These are phyloP conservation scores for Cyprinus carpio DNA, from an alignment of 2,113 vertebrate genomes.

Conservation along the genomic window DNA sequence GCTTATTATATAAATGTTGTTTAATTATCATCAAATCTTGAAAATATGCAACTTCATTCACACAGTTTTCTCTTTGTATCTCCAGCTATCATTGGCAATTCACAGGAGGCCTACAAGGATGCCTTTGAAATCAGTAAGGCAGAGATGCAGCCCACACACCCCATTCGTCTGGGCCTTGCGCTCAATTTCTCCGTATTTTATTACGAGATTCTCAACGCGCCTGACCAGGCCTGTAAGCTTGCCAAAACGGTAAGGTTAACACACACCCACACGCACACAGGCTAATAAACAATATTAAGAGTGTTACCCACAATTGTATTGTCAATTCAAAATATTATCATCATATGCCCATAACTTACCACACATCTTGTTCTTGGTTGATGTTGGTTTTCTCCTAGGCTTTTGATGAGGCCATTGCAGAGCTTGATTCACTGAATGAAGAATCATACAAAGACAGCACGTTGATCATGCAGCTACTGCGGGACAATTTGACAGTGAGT, in stretches of 20 bases:
- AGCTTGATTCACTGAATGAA: conserved; percentile 87
- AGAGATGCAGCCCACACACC: conserved; percentile 92
- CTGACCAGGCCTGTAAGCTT: conserved; percentile 87
- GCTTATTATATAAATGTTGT: not conserved
- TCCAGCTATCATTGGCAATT: conserved; percentile 82
- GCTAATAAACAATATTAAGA: not conserved
- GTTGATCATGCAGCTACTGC: conserved; percentile 99
- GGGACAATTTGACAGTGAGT: conserved; percentile 92
- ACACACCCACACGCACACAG: not conserved
- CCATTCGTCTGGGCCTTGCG: conserved; percentile 94
- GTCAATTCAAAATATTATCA: not conserved
- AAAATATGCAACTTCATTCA: not conserved
- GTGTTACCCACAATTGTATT: not conserved
- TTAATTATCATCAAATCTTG: not conserved
- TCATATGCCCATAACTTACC: not conserved
- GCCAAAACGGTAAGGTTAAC: conserved; percentile 84
- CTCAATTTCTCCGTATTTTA: conserved; percentile 98
- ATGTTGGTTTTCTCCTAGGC: conserved; percentile 76
- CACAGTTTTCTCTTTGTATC: not conserved
- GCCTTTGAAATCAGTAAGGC: conserved; percentile 89
- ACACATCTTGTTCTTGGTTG: not conserved
- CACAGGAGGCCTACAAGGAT: conserved; percentile 86
- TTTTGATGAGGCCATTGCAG: conserved; percentile 91
- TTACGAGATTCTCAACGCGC: conserved; percentile 93
- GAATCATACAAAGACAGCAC: conserved; percentile 99